Percentiles rank a stretch among this genome's conserved stretches.
phyloP scores from a whole-genome alignment of 2,113 vertebrate genomes.

The Cricetomys ansorgei region DNA sequence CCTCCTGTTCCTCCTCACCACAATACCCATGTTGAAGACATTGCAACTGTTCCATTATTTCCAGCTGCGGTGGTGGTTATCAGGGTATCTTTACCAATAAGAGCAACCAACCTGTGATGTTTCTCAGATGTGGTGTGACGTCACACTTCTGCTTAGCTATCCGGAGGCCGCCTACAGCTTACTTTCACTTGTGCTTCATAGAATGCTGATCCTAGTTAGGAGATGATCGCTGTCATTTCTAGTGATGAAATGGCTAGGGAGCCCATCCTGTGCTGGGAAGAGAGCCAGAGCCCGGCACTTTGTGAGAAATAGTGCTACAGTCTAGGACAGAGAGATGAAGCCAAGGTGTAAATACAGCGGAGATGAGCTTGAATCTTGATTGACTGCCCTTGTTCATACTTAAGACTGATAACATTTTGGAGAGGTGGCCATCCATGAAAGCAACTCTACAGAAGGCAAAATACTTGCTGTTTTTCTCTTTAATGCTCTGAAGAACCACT shows the following conservation, averaged over 20 bases:
- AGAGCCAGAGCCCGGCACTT: conserved; percentile 68
- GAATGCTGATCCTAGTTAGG: conserved; percentile 66
- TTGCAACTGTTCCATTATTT: neutral
- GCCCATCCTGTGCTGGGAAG: conserved; percentile 68
- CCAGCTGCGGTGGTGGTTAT: neutral
- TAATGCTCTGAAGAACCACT: conserved; percentile 33
- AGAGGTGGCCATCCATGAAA: conserved; percentile 43
- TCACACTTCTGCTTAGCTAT: conserved; percentile 69
- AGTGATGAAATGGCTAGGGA: conserved; percentile 77
- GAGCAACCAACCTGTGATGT: neutral
- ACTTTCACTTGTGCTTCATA: conserved; percentile 69
- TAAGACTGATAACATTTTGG: neutral
- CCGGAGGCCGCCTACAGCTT: conserved; percentile 26
- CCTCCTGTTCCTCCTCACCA: neutral
- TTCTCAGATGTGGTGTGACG: conserved; percentile 30
- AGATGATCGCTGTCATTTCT: conserved; percentile 78
- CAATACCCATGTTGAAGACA: neutral
- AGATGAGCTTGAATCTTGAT: conserved; percentile 58
- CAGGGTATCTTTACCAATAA: conserved; percentile 11
- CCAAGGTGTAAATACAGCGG: neutral
- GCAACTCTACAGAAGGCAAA: conserved; percentile 38
- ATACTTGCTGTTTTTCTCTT: conserved; percentile 57
- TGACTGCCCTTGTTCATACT: conserved; percentile 13
- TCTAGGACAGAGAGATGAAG: conserved; percentile 50
- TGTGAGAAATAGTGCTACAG: conserved; percentile 70